Percentiles rank a stretch among this genome's conserved stretches.
These are phyloP conservation scores for Creontiades dilutus DNA, from an alignment of 2,888 invertebrate species.

Conservation along the genomic window DNA sequence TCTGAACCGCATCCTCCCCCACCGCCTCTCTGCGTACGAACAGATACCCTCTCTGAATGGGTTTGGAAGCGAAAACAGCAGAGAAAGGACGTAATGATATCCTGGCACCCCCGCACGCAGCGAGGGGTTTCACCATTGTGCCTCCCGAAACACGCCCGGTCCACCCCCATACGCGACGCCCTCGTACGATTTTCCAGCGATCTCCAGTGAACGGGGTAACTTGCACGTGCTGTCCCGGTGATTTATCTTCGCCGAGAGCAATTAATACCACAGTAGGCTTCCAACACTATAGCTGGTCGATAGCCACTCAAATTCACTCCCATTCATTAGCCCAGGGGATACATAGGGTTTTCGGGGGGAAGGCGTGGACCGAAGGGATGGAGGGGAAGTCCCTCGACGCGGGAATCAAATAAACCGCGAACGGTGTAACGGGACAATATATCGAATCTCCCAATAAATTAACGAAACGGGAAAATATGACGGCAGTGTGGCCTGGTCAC, in stretches of 20 bases:
- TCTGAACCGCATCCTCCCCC: constrained; percentile 33
- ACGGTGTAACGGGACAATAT: constrained; percentile 34
- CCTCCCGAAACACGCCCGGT: neutral
- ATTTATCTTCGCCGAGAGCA: constrained; percentile 59
- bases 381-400: constrained; percentile 1
- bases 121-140: constrained; percentile 38
- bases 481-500: constrained; percentile 10
- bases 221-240: constrained; percentile 61
- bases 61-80: constrained; percentile 31
- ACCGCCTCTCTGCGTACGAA: neutral
- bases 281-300: constrained; percentile 59
- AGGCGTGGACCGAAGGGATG: neutral
- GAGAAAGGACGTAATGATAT: constrained; percentile 48
- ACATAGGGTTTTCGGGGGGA: neutral
- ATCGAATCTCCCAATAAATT: constrained; percentile 40
- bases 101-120: constrained; percentile 4
- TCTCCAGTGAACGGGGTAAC: constrained; percentile 19
- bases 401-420: constrained; percentile 52
- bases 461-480: constrained; percentile 11
- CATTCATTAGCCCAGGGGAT: constrained; percentile 56
- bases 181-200: neutral
- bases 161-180: constrained; percentile 1
- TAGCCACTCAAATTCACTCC: constrained; percentile 60
- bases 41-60: constrained; percentile 43
- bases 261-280: constrained; percentile 61